These are phyloP conservation scores for Apodemia zela DNA, from an alignment of 2,888 invertebrate genomes.

Conservation along the genomic window DNA sequence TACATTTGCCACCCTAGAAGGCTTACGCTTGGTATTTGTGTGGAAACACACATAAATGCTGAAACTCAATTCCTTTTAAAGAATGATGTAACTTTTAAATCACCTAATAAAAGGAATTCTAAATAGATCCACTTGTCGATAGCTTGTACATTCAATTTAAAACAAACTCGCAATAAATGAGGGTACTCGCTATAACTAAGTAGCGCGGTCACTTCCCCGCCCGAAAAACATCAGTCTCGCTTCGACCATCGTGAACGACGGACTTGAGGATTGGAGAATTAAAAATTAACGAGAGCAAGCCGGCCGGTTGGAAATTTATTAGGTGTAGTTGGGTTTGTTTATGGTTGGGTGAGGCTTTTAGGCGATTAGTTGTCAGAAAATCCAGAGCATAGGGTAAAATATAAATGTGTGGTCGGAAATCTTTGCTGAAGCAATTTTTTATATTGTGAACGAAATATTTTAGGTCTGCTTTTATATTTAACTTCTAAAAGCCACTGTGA, in stretches of 20 bases:
- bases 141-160: slow-evolving; percentile 52
- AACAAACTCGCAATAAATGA: slow-evolving; percentile 67
- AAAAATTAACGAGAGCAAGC: slow-evolving; percentile 63
- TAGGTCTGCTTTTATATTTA: background rate
- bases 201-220: slow-evolving; percentile 54
- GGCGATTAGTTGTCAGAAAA: slow-evolving; percentile 50
- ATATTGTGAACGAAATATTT: slow-evolving; percentile 5
- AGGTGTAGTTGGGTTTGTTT: slow-evolving; percentile 55
- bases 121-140: background rate
- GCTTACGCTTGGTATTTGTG: no score
- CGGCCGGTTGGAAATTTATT: slow-evolving; percentile 57
- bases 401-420: slow-evolving; percentile 13
- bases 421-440: slow-evolving; percentile 10
- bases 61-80: no score
- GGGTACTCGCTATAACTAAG: slow-evolving; percentile 73
- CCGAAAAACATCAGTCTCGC: slow-evolving; percentile 63
- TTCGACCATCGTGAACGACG: slow-evolving; percentile 55
- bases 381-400: slow-evolving; percentile 23
- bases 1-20: no score
- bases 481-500: no score
- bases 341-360: slow-evolving; percentile 54
- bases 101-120: no score
- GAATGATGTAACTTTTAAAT: no score
- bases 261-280: slow-evolving; percentile 62
- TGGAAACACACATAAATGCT: no score